Base-by-base conservation (phyloP, 2,888 invertebrate species). In the Pandemis cinnamomeana region DNA sequence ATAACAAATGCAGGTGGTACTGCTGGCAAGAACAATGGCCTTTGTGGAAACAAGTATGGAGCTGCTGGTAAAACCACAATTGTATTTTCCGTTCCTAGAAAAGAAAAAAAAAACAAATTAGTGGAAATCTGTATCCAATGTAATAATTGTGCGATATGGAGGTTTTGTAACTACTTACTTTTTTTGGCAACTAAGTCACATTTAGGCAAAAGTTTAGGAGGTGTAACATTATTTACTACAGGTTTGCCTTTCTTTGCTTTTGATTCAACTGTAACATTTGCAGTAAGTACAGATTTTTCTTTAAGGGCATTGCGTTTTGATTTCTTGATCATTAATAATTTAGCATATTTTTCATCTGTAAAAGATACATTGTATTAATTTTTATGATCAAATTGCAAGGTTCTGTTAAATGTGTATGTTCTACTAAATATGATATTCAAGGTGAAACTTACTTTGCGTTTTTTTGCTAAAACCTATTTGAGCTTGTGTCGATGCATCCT, bases 21-120 rank as follows among this genome's bases (percentile, higher is more conserved):
- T 67, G 92, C 82, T 2, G 93, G 93, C 71, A 92, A 87, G 42
- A 94, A 79, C 58, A 93, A 79, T 71, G 90, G 91, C 79, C 93
- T 87, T 80, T 90, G 94, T n/a, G 92, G 92, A 70, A 93, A 89
- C 58, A 94, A 84, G 76, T 92, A 94, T 79, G 93, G 93, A 58
- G 91, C 78, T 58, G 92, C 93, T 71, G 94, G 93, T 51, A 94
- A 78, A 72, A 94, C 91, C 3, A 93, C 90, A 79, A 93, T 86
- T 60, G 93, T 89, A 77, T 88, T 92, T 81, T 93, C 93, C 81
- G 88, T 76, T 61, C 83, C 91, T 91, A 88, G 79, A 90, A 93
- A 78, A 77, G 58, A 46, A 77, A 78, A 69, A 48, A 66, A 36
- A 13, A 7, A 71, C 71, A 64, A 36, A 8, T n/a, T 20, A n/a